Percentiles rank a stretch among this genome's conserved stretches.
These are phyloP conservation scores for Fregetta grallaria DNA, from an alignment of 2,113 vertebrate species.

Conservation along the genomic window DNA sequence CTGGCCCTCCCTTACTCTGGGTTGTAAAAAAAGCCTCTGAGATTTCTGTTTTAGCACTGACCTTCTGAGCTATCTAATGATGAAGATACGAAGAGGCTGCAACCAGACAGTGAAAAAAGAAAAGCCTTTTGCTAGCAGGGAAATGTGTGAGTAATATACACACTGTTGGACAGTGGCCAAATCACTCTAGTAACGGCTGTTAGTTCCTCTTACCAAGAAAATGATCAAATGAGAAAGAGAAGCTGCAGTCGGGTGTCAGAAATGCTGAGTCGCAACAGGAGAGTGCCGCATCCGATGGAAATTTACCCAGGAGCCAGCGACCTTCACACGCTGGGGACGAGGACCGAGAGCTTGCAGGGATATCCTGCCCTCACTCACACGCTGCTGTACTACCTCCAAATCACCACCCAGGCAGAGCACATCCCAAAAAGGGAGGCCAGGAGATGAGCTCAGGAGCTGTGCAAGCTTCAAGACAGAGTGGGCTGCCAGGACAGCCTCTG, in stretches of 20 bases:
- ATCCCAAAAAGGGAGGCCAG: neutral
- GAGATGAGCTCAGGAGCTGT: neutral
- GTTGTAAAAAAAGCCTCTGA: neutral
- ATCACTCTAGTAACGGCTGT: constrained; percentile 60
- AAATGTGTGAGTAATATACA: constrained; percentile 51
- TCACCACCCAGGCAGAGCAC: neutral
- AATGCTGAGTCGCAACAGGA: constrained; percentile 33
- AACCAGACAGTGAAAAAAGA: constrained; percentile 28
- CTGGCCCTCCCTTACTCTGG: neutral
- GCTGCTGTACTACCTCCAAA: neutral
- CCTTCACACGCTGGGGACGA: neutral
- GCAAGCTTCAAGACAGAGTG: neutral
- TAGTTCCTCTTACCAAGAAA: constrained; percentile 25
- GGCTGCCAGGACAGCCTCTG: neutral
- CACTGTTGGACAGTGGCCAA: constrained; percentile 41
- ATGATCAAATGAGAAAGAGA: constrained; percentile 23
- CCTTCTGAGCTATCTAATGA: constrained; percentile 39
- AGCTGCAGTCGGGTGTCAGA: constrained; percentile 41
- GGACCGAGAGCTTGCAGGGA: neutral
- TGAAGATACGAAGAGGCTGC: constrained; percentile 47
- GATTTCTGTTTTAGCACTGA: constrained; percentile 43
- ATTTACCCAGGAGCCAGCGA: constrained; percentile 49
- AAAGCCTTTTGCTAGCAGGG: constrained; percentile 26
- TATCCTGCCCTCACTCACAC: neutral
- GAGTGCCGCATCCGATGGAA: constrained; percentile 57